A percentile compares a stretch with the other conserved stretches of the same genome.
These are phyloP conservation scores for Xiphophorus couchianus DNA, from an alignment of 2,113 vertebrate species.

Conservation along the genomic window DNA sequence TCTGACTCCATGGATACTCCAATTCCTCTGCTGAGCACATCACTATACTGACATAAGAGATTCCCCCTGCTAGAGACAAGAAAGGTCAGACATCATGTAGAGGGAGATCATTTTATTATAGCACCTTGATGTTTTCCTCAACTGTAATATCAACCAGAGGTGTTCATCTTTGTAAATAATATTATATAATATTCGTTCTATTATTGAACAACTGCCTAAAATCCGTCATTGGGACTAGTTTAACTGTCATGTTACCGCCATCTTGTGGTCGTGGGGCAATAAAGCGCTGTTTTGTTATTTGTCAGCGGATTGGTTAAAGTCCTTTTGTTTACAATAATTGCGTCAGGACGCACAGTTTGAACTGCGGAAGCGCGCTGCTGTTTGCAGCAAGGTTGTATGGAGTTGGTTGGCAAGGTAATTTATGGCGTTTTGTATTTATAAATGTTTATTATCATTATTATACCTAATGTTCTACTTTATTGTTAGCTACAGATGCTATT, in stretches of 20 bases:
- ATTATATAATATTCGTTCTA: no score
- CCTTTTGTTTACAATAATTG: neutral
- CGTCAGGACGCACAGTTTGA: conserved; percentile 36
- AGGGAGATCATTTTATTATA: neutral
- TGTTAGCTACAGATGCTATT: no score
- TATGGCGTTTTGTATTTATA: no score
- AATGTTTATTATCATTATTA: no score
- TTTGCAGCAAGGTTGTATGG: fast-evolving
- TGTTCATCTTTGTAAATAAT: no score
- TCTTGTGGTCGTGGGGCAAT: neutral
- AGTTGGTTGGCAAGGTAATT: no score
- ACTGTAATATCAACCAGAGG: no score
- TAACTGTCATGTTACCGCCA: neutral
- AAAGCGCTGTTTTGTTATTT: neutral
- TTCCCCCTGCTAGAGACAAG: neutral
- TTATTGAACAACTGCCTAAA: no score
- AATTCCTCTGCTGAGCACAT: neutral
- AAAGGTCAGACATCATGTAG: conserved; percentile 1
- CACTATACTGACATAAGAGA: neutral
- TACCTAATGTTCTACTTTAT: no score
- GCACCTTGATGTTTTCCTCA: no score
- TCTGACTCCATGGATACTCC: neutral
- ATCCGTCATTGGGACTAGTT: no score
- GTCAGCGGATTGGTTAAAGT: neutral
- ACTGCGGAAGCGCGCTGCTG: conserved; percentile 15